Base-by-base conservation (phyloP, 2,797 vertebrate genomes). In the Lemur catta region DNA sequence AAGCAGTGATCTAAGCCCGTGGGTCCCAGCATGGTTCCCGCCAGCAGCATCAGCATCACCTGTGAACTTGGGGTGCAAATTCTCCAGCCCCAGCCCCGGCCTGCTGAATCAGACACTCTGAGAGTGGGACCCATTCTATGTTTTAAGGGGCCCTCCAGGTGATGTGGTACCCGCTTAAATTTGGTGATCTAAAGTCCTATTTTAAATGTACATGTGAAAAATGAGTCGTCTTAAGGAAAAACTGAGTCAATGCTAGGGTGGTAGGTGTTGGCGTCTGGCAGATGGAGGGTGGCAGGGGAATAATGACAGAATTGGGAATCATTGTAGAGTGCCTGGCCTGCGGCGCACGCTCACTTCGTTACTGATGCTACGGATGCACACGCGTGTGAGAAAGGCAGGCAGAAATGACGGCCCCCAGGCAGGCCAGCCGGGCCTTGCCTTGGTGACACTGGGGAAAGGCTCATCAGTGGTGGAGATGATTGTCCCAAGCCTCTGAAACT, bases 251-350 rank as follows among this genome's bases (percentile, higher is more conserved):
- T 1, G 48, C 55, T 12, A 30, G 50, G 38, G 8, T 4, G 0
- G 11, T 2, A 15, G n/a, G 71, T 43, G 14, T 33, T 17, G 17
- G 84, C 0, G 0, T 30, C 43, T 20, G 74, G 87, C 30, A 38
- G 11, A 71, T 0, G 43, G 20, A 28, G 26, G 55, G 30, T 2
- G 46, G n/a, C 30, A 13, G 0, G 41, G 52, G 93, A 17, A 63
- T 48, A 38, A 78, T 7, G 33, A 38, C 48, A 38, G 11, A 2
- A 18, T 1, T 0, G 14, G 84, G 50, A 15, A 50, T 9, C 81
- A 0, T 1, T 0, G n/a, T 1, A 0, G 1, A 1, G 9, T 3
- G 80, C 26, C 71, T n/a, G 75, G 55, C 35, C 38, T 8, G 12
- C 15, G 0, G 35, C 1, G 7, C 10, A 2, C 0, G 43, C 28